A percentile compares a stretch with the other conserved stretches of the same genome.
These are phyloP conservation scores for Corythaixoides concolor DNA, from an alignment of 2,113 vertebrate genomes.

Conservation along the genomic window DNA sequence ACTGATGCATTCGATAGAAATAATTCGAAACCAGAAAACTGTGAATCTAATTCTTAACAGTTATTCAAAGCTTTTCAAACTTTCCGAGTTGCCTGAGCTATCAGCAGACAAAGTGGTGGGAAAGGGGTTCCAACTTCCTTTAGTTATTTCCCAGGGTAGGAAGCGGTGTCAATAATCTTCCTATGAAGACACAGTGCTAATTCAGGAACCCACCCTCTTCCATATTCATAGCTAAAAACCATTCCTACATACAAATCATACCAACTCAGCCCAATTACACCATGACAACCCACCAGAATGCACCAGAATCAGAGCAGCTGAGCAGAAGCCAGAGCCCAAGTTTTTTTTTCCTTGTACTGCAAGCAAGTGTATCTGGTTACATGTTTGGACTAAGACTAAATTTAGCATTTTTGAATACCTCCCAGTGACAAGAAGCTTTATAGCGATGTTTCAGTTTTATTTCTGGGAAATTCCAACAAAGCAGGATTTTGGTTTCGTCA, in stretches of 20 bases:
- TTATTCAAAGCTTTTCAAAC: background rate
- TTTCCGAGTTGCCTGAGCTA: background rate
- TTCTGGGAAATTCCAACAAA: background rate
- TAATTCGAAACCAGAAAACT: background rate
- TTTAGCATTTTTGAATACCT: constrained; percentile 6
- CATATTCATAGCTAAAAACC: background rate
- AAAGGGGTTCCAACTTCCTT: background rate
- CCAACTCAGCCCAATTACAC: background rate
- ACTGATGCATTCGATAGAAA: background rate
- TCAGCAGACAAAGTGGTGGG: background rate
- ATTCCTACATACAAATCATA: background rate
- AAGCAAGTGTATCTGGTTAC: background rate
- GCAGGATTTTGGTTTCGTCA: background rate
- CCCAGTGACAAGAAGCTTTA: background rate
- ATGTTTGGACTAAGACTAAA: background rate
- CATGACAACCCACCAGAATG: background rate
- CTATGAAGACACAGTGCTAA: background rate
- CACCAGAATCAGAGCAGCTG: background rate
- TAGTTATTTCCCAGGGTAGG: background rate
- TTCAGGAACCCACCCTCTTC: background rate
- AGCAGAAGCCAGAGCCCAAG: background rate
- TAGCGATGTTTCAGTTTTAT: background rate
- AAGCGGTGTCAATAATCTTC: background rate
- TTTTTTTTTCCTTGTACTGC: background rate
- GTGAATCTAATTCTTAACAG: background rate